Evolutionary conservation across 2,888 invertebrate species (phyloP).

Genomic region (Alcis repandata): DNA sequence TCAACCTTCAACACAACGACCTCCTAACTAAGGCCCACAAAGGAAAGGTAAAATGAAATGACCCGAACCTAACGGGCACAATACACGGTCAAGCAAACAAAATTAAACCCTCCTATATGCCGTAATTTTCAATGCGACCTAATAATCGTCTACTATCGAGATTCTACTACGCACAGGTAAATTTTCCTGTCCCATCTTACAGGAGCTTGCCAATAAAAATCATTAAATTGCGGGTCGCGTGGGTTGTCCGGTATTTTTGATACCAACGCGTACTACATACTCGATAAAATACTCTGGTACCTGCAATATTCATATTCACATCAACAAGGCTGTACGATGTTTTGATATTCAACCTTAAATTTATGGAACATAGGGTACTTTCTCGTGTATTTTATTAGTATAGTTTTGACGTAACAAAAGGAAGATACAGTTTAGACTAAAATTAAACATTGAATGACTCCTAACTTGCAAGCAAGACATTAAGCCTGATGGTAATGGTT

Average conservation of each 20-base stretch:
- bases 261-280: conserved; percentile 3
- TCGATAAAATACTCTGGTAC: conserved; percentile 13
- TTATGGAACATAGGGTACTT: too few relatives aligned
- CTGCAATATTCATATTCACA: not conserved
- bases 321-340: not conserved
- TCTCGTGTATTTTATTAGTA: too few relatives aligned
- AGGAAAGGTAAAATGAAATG: conserved; percentile 30
- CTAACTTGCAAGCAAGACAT: too few relatives aligned
- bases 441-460: too few relatives aligned
- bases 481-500: too few relatives aligned
- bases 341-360: too few relatives aligned
- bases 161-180: conserved; percentile 72
- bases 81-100: conserved; percentile 43
- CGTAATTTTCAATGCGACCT: conserved; percentile 70
- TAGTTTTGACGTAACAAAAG: too few relatives aligned
- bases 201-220: conserved; percentile 75
- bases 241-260: conserved; percentile 51
- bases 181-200: conserved; percentile 68
- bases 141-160: conserved; percentile 76
- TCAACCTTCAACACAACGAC: not conserved
- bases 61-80: conserved; percentile 20
- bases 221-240: conserved; percentile 73
- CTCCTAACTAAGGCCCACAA: conserved; percentile 17
- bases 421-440: too few relatives aligned
- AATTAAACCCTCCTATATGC: conserved; percentile 59